Evolutionary conservation across 53 echinoderm and acorn worm species (phyloP).

Genomic region (Apostichopus leukothele): DNA sequence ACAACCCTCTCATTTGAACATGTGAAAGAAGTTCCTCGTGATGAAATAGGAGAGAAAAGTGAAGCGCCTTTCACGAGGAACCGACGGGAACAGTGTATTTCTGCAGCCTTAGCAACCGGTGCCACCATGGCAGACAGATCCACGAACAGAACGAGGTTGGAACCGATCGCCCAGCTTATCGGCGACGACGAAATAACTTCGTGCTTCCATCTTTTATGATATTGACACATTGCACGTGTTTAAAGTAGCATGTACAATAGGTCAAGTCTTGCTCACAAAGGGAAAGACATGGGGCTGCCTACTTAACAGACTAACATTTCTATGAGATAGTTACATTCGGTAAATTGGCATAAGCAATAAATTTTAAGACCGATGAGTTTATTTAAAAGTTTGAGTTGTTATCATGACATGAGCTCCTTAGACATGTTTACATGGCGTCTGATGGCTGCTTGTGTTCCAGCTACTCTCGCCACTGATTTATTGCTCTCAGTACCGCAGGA

Average conservation of each 20-base stretch:
- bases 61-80: too few species aligned
- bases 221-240: conserved; percentile 2
- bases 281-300: conserved; percentile 2
- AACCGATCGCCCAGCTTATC: too few species aligned
- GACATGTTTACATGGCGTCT: conserved; percentile 36
- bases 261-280: not conserved
- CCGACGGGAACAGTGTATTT: too few species aligned
- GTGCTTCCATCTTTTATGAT: not conserved
- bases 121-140: too few species aligned
- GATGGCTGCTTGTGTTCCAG: conserved; percentile 10
- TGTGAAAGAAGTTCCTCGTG: too few species aligned
- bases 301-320: conserved; percentile 1
- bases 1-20: too few species aligned
- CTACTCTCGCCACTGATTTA: not conserved
- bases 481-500: not conserved
- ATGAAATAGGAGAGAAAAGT: too few species aligned
- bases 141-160: too few species aligned
- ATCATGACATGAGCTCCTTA: conserved; percentile 37
- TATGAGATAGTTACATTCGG: conserved; percentile 14
- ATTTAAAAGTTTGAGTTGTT: conserved; percentile 29
- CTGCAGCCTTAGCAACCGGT: too few species aligned
- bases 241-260: conserved; percentile 17
- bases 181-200: not conserved
- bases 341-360: conserved; percentile 10
- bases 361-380: conserved; percentile 23